Evolutionary conservation across 2,797 vertebrate species (phyloP).

Genomic region (Gymnothorax javanicus): DNA sequence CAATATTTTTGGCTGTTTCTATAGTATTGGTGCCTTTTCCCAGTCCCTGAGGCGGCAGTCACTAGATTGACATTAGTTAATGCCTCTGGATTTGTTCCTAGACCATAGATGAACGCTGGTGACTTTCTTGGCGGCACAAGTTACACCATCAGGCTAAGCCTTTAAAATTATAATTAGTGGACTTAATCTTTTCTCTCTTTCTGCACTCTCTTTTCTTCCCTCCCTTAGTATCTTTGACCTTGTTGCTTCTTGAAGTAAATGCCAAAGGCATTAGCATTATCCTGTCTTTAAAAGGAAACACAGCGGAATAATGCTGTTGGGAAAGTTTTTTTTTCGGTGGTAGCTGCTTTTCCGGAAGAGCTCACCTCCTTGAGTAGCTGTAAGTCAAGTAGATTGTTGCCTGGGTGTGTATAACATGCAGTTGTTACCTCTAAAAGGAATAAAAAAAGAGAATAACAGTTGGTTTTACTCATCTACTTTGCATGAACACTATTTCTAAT

Average conservation of each 20-base stretch:
- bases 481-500: not conserved
- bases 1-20: not conserved
- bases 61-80: slow-evolving; percentile 13
- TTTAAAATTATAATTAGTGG: slow-evolving; percentile 15
- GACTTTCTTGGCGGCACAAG: not conserved
- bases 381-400: slow-evolving; percentile 7
- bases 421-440: not conserved
- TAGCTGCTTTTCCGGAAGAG: not conserved
- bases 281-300: slow-evolving; percentile 66
- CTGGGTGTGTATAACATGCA: not conserved
- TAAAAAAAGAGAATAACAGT: not conserved
- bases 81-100: slow-evolving; percentile 9
- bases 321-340: slow-evolving; percentile 26
- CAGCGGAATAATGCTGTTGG: slow-evolving; percentile 61
- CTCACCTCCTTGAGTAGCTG: not conserved
- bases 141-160: slow-evolving; percentile 10
- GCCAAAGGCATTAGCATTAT: slow-evolving; percentile 67
- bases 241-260: slow-evolving; percentile 56
- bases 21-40: not conserved
- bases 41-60: slow-evolving; percentile 9
- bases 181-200: slow-evolving; percentile 54
- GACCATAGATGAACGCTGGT: not conserved
- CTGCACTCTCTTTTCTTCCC: slow-evolving; percentile 40
- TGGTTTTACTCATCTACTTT: not conserved
- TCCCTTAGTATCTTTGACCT: slow-evolving; percentile 61